Evolutionary conservation across 2,888 invertebrate genomes (phyloP), one percentile per base, ranked within the genome.

Genomic region (Lochmaea capreae): DNA sequence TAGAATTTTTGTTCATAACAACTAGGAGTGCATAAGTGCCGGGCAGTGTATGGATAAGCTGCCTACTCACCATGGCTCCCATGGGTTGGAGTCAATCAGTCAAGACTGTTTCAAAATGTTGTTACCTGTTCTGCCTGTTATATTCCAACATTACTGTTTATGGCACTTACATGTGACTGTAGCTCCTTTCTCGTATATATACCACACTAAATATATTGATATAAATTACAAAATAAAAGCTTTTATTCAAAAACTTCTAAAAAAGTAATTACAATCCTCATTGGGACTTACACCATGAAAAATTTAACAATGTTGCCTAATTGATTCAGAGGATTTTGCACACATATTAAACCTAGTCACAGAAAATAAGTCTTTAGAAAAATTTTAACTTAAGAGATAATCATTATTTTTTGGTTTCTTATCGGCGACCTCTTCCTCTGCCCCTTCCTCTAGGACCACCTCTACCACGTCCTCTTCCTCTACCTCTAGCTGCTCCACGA

Each of bases 391-490:
- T 59, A 66, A 68, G 26, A 46, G 18, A 52, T 59, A 16, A 61
- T 16, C n/a, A 68, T 26, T 58, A 39, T 68, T 10, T 18, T 18
- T n/a, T 11, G 49, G 18, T 59, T 18, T 16, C 54, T 82, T 86
- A 87, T 87, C 90, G 88, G 57, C 90, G 87, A 8, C 92, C 91
- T 82, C 92, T 90, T 11, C 93, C 93, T 81, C 93, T 89, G 2
- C 93, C 92, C n/a, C 93, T 89, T 10, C 92, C 92, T 26, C 93
- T 89, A 2, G 93, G 91, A 10, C 94, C 93, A 68, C 94, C 90
- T 16, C 93, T 91, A 54, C 95, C 92, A 52, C 93, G 89, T 1
- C 93, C 92, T 71, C 93, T 91, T 42, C 94, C 92, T 75, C 94
- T 87, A 11, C 93, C 92, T 76, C 93, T 89, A 43, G 92, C 91